Evolutionary conservation across 2,113 vertebrate genomes (phyloP).

Genomic region (Pleuronectes platessa): DNA sequence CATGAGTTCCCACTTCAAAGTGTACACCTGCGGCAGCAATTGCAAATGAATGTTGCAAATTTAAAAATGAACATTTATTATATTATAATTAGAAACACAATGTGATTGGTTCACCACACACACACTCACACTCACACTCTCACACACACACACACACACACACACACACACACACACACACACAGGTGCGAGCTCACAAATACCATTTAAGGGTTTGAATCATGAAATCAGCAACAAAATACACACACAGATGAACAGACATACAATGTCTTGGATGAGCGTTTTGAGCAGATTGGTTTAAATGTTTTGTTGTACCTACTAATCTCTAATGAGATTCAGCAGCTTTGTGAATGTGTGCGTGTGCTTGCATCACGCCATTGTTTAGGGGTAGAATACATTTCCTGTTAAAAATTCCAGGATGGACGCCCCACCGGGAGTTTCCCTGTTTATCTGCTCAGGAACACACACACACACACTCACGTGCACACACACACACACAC

Average conservation of each 20-base stretch:
- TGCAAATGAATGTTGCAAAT: constrained; percentile 60
- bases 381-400: constrained; percentile 69
- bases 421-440: constrained; percentile 66
- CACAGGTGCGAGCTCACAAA: constrained; percentile 59
- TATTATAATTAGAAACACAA: constrained; percentile 42
- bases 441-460: constrained; percentile 69
- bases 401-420: constrained; percentile 78
- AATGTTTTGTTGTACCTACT: constrained; percentile 25
- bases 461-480: constrained; percentile 4
- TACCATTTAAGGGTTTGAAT: constrained; percentile 42
- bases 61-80: constrained; percentile 61
- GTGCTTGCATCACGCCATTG: constrained; percentile 61
- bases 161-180: neutral
- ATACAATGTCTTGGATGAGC: constrained; percentile 1
- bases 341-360: constrained; percentile 11
- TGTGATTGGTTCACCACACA: constrained; percentile 42
- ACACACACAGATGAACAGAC: neutral
- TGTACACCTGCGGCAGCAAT: constrained; percentile 64
- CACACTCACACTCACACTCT: neutral
- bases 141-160: constrained; percentile 1
- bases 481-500: no score
- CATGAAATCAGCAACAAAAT: no score
- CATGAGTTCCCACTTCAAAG: constrained; percentile 59
- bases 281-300: constrained; percentile 4
- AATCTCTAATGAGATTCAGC: constrained; percentile 16